Percentiles rank a stretch among this genome's conserved stretches.
These are phyloP conservation scores for Synaphobranchus kaupii DNA, from an alignment of 2,797 vertebrate genomes.

Conservation along the genomic window DNA sequence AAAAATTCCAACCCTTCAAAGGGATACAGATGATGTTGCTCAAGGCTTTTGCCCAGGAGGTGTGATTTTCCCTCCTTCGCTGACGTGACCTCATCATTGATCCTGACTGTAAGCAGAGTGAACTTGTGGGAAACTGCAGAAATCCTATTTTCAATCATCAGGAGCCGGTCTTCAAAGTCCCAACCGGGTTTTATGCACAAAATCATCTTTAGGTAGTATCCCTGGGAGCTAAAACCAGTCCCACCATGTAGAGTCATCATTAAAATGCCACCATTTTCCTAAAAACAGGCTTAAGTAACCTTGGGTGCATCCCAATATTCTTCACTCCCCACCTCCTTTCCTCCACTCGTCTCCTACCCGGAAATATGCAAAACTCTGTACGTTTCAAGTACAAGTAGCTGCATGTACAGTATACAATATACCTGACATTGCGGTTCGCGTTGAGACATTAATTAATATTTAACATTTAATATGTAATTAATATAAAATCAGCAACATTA, in stretches of 20 bases:
- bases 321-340: too few relatives aligned
- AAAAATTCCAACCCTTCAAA: too few relatives aligned
- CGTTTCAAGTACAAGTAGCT: too few relatives aligned
- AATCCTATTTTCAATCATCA: neutral
- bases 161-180: neutral
- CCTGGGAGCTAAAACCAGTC: slow-evolving; percentile 4
- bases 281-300: slow-evolving; percentile 39
- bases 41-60: neutral
- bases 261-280: slow-evolving; percentile 21
- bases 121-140: neutral
- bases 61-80: neutral
- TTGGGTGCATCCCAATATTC: too few relatives aligned
- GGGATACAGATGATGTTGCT: neutral
- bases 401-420: too few relatives aligned
- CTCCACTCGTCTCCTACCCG: too few relatives aligned
- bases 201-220: slow-evolving; percentile 8
- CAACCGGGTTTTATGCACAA: slow-evolving; percentile 4
- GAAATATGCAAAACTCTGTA: too few relatives aligned
- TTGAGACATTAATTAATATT: too few relatives aligned
- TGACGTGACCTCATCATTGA: neutral
- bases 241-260: slow-evolving; percentile 17
- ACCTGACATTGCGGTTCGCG: too few relatives aligned
- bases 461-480: too few relatives aligned
- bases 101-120: neutral
- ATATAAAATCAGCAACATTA: too few relatives aligned